phyloP scores from a whole-genome alignment of 2,113 vertebrate genomes.

The Aphyosemion australe region DNA sequence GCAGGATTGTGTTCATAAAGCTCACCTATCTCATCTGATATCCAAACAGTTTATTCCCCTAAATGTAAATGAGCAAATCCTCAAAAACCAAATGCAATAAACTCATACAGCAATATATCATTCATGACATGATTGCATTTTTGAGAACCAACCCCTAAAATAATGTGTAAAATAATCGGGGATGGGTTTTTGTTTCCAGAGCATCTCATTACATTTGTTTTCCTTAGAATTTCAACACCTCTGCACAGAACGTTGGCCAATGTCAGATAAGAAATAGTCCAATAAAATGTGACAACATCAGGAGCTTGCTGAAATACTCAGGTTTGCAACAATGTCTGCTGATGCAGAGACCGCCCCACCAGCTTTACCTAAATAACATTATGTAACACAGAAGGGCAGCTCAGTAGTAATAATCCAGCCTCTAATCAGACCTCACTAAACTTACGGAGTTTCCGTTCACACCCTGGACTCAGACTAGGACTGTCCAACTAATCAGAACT shows the following conservation, averaged over 20 bases:
- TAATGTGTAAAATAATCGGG: too few relatives aligned
- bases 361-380: conserved; percentile 35
- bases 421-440: conserved; percentile 38
- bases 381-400: conserved; percentile 57
- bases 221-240: conserved; percentile 12
- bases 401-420: conserved; percentile 62
- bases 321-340: neutral
- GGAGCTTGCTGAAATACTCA: neutral
- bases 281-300: conserved; percentile 16
- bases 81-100: too few relatives aligned
- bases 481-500: conserved; percentile 10
- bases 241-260: conserved; percentile 9
- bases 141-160: too few relatives aligned
- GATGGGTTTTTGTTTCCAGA: conserved; percentile 7
- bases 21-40: neutral
- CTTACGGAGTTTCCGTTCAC: too few relatives aligned
- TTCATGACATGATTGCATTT: too few relatives aligned
- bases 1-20: neutral
- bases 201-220: neutral
- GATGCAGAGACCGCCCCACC: conserved; percentile 39
- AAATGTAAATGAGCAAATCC: neutral
- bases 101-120: too few relatives aligned
- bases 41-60: neutral
- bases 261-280: conserved; percentile 8
- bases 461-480: too few relatives aligned